Evolutionary conservation across 2,888 invertebrate species (phyloP).

Genomic region (Cylindroiulus punctatus): DNA sequence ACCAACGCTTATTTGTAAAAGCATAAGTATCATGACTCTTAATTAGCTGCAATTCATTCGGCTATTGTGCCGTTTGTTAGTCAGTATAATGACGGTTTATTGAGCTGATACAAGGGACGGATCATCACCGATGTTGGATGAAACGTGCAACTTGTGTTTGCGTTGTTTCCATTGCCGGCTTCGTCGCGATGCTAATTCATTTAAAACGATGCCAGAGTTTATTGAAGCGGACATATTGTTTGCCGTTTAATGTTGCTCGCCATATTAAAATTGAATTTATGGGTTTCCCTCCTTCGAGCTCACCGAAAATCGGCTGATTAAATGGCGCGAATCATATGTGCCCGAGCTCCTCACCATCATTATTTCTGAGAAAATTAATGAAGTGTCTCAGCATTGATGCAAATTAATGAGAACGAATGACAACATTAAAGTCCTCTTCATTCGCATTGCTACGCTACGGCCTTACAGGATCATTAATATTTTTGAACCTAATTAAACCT

Average conservation of each 20-base stretch:
- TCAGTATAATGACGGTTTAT: background rate
- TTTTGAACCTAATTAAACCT: background rate
- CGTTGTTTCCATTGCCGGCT: background rate
- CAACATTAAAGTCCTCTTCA: background rate
- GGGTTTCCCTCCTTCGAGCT: background rate
- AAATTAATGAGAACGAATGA: conserved; percentile 19
- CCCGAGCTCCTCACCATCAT: conserved; percentile 3
- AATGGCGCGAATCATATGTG: background rate
- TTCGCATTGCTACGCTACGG: background rate
- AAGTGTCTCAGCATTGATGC: conserved; percentile 29
- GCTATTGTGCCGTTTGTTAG: background rate
- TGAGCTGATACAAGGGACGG: background rate
- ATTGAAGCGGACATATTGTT: conserved; percentile 20
- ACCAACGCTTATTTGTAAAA: too few relatives aligned
- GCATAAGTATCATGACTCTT: background rate
- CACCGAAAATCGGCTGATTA: background rate
- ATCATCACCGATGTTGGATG: background rate
- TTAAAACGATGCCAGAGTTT: background rate
- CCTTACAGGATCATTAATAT: background rate
- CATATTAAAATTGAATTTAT: conserved; percentile 9
- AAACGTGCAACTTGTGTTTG: background rate
- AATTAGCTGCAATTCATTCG: background rate
- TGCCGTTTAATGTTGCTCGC: background rate
- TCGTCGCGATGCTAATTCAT: background rate
- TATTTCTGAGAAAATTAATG: background rate